Evolutionary conservation across 2,888 invertebrate genomes (phyloP), one percentile per base, ranked within the genome.

Genomic region (Caenorhabditis sulstoni): DNA sequence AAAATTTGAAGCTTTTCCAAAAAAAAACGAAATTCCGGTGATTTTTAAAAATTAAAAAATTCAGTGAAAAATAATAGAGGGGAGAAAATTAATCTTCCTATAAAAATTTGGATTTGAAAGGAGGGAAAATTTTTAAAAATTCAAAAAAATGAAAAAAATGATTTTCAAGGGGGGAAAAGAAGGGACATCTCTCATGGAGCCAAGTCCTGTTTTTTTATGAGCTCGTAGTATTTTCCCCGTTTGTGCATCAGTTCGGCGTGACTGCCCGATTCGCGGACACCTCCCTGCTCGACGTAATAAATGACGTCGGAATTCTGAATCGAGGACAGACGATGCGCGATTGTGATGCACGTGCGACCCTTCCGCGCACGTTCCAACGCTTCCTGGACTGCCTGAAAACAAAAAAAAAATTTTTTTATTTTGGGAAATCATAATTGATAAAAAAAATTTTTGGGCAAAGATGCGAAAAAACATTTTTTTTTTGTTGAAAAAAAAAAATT

Each of bases 271-370:
- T 86, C 87, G 9, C 64, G 80, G 1, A 82, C 82, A 41, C 45
- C 73, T 44, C 87, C 87, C 29, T 76, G 45, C 18, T 84, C 87
- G 41, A 87, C 78, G 58, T 84, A 82, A 23, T 86, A 77, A 49
- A 87, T 87, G 49, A 84, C 57, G 61, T 87, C 85, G 4, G 85
- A 64, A 23, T 87, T 87, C 44, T 85, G 85, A 37, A 87, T 85
- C 22, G 85, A 80, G 7, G 86, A 86, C 35, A 87, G 74, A 1
- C 87, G 81, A 62, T 87, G 87, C 14, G 87, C 87, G 18, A 87
- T 85, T 8, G 22, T 55, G 39, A 87, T 81, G 55, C 86, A 87
- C 2, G 87, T 87, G n/a, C 87, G 66, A 7, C 87, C 87, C 22
- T 73, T 68, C 18, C 84, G 66, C 1, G 87, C 87, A 20, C 76